A percentile compares a stretch with the other conserved stretches of the same genome.
phyloP scores from a whole-genome alignment of 92 coral and sea anemone genomes.

The Epizoanthus fatuus region DNA sequence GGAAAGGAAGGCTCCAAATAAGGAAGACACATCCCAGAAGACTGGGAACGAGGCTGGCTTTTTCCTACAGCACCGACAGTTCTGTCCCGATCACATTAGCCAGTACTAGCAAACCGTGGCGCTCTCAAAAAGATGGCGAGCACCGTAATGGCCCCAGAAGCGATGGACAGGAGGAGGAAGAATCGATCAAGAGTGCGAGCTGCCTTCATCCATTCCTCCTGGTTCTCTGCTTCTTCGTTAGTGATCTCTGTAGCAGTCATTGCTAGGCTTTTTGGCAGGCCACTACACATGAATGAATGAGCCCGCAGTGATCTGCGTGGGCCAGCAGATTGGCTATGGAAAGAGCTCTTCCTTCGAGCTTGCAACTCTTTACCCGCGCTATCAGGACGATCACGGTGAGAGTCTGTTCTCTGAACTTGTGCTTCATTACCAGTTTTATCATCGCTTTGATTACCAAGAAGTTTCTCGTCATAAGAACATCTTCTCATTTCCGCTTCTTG shows the following conservation, averaged over 20 bases:
- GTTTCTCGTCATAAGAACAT: not conserved
- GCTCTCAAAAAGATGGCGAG: constrained; percentile 79
- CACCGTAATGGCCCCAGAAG: constrained; percentile 70
- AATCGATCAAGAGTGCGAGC: constrained; percentile 89
- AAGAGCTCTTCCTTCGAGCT: not conserved
- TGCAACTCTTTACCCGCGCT: not conserved
- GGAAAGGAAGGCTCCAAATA: too few species aligned
- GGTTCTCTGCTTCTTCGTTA: constrained; percentile 54
- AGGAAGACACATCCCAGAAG: too few species aligned
- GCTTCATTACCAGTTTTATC: not conserved
- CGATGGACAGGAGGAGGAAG: constrained; percentile 72
- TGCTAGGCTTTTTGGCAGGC: constrained; percentile 25
- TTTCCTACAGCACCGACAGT: too few species aligned
- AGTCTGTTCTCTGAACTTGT: not conserved
- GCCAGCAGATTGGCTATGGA: not conserved
- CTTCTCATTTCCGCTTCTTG: not conserved
- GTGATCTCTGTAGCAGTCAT: constrained; percentile 34
- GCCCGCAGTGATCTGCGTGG: not conserved
- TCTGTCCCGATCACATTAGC: not conserved
- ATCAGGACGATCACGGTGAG: not conserved
- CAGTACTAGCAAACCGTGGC: constrained; percentile 62
- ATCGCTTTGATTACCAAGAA: not conserved
- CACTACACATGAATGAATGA: constrained; percentile 2
- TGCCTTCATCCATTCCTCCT: constrained; percentile 90
- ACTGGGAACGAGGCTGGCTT: too few species aligned